Evolutionary conservation across 2,888 invertebrate genomes (phyloP).

Genomic region (Mesodorylaimus sp.): DNA sequence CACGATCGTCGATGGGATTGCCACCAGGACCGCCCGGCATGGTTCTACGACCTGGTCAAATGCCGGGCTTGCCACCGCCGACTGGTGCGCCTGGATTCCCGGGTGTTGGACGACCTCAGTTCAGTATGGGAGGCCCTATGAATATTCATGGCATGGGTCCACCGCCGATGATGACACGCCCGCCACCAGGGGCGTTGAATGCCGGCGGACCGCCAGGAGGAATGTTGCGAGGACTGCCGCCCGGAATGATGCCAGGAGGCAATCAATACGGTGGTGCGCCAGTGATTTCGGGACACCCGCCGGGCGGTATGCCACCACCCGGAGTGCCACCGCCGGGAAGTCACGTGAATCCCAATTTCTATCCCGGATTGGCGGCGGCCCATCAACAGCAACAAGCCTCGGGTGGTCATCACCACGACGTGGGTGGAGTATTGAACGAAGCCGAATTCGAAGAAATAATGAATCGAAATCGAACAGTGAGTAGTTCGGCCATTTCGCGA

Average conservation of each 20-base stretch:
- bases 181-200: neutral
- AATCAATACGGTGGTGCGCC: neutral
- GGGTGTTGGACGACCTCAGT: too few relatives aligned
- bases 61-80: constrained; percentile 15
- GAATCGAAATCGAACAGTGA: constrained; percentile 87
- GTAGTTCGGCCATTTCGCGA: constrained; percentile 84
- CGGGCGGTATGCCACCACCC: constrained; percentile 11
- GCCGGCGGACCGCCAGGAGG: constrained; percentile 1
- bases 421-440: constrained; percentile 42
- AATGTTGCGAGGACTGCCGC: neutral
- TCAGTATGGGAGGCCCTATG: too few relatives aligned
- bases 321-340: constrained; percentile 17
- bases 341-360: constrained; percentile 20
- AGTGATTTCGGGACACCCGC: constrained; percentile 1
- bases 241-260: neutral
- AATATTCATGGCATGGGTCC: too few relatives aligned
- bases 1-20: constrained; percentile 18
- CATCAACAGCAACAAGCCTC: neutral
- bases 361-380: constrained; percentile 14
- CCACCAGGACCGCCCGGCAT: neutral
- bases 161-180: neutral
- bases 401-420: neutral
- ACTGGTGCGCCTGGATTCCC: too few relatives aligned
- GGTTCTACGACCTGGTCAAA: neutral
- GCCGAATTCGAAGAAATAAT: constrained; percentile 96